These are phyloP conservation scores for Brienomyrus brachyistius DNA, from an alignment of 2,113 vertebrate genomes.

Conservation along the genomic window DNA sequence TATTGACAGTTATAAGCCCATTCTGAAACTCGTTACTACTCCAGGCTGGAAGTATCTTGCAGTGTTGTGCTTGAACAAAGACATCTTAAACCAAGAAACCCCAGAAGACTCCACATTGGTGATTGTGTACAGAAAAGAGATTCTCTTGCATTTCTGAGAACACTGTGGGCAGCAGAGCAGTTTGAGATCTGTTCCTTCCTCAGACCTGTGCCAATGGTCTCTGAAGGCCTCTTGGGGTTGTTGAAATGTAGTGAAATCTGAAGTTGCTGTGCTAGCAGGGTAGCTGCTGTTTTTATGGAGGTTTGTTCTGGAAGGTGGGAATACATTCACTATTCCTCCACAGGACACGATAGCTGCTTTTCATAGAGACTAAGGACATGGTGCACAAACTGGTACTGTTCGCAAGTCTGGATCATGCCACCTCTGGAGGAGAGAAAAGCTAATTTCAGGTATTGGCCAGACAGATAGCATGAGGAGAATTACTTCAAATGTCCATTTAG, in stretches of 20 bases:
- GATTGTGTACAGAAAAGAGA: background rate
- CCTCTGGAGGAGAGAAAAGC: slow-evolving; percentile 65
- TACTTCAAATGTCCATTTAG: background rate
- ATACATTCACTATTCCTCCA: slow-evolving; percentile 67
- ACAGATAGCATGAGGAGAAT: background rate
- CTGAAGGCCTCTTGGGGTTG: background rate
- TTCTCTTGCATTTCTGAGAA: background rate
- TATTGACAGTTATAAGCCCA: background rate
- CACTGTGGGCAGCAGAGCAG: slow-evolving; percentile 1
- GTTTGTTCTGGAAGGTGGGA: background rate
- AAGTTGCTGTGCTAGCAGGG: background rate
- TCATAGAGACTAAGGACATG: slow-evolving; percentile 96
- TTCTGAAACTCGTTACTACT: background rate
- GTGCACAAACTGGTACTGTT: slow-evolving; percentile 99
- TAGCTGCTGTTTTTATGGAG: background rate
- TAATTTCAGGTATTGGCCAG: slow-evolving; percentile 6
- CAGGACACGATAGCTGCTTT: slow-evolving; percentile 78
- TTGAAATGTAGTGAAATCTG: background rate
- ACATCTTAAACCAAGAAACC: background rate
- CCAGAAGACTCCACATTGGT: background rate
- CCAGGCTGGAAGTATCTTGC: slow-evolving; percentile 9
- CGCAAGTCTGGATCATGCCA: slow-evolving; percentile 97
- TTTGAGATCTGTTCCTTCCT: background rate
- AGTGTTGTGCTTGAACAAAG: slow-evolving; percentile 19
- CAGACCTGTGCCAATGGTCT: background rate